Evolutionary conservation across 1,140 invertebrate species (phyloP).

Genomic region (roundworm (Caenorhabditis elegans)): DNA sequence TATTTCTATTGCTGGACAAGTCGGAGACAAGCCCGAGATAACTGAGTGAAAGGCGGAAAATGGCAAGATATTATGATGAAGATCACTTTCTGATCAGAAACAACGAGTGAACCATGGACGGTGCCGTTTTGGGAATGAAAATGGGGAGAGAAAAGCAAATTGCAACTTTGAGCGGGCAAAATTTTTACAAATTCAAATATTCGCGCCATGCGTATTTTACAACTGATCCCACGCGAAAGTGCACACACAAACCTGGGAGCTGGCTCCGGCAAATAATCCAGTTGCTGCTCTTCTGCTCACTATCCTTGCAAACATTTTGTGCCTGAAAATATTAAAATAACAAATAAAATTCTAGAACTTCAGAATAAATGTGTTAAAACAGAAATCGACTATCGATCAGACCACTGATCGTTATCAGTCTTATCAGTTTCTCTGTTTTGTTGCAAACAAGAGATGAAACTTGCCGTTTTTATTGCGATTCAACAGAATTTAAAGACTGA

Average conservation of each 20-base stretch:
- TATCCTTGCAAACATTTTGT: neutral
- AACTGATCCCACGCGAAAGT: neutral
- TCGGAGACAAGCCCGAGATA: neutral
- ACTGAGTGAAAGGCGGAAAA: neutral
- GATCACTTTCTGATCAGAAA: slow-evolving; percentile 16
- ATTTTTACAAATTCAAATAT: no score
- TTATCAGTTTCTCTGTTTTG: slow-evolving; percentile 9
- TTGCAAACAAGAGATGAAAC: slow-evolving; percentile 4
- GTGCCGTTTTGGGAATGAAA: neutral
- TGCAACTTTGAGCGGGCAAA: no score
- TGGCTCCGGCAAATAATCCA: neutral
- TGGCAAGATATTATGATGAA: neutral
- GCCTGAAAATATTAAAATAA: no score
- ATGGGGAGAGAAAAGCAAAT: no score
- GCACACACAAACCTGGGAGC: neutral
- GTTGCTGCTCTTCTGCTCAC: neutral
- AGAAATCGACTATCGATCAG: neutral
- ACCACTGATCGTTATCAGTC: neutral
- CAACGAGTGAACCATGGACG: neutral
- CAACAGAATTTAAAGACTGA: no score
- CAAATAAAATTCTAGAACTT: no score
- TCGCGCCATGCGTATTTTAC: neutral
- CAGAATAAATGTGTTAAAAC: neutral
- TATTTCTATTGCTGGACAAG: neutral
- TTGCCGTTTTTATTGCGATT: neutral